Base-by-base conservation (phyloP, 2,888 invertebrate genomes). In the Limnephilus lunatus region DNA sequence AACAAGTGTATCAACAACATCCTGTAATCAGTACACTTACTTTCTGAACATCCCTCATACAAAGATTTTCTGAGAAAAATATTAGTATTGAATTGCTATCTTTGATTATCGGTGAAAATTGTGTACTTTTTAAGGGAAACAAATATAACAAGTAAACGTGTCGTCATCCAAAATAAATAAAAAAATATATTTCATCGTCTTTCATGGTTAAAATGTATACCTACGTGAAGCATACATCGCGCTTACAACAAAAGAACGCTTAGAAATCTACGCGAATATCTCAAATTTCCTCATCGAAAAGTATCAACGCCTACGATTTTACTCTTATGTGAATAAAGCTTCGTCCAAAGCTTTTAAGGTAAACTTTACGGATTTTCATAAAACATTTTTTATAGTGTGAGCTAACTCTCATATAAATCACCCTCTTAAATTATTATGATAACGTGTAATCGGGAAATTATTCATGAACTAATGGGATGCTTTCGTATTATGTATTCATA, bases 401-500 rank as follows among this genome's bases (percentile, higher is more conserved):
- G 83, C 25, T 83, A 25, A 83, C 83, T 35, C 83, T 19, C 83
- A 32, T 4, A 83, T 83, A 83, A 83, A 83, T 83, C 83, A 83
- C 83, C 32, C 32, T 83, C 83, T 83, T 35, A 83, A 83, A 83
- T 35, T 83, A 68, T 68, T 68, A 83, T 83, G 35, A 83, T 19
- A 83, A 35, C 35, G 15, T n/a, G 9, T 83, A 83, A 83, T 83
- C 83, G 83, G 83, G 35, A 83, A 83, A 83, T 35, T 83, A 86
- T 86, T 86, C 86, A 48, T 39, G 30, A n/a, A 35, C 19, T 35
- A 83, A 35, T 31, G 83, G 35, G n/a, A 19, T 86, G 86, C 48
- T n/a, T 86, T 86, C 86, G 15, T 30, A 48, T 86, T 48, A 86
- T 5, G 44, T 86, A 86, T 86, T 86, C 44, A 86, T 86, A 35